Evolutionary conservation across 2,797 vertebrate species (phyloP).

Genomic region (Oophaga sylvatica): DNA sequence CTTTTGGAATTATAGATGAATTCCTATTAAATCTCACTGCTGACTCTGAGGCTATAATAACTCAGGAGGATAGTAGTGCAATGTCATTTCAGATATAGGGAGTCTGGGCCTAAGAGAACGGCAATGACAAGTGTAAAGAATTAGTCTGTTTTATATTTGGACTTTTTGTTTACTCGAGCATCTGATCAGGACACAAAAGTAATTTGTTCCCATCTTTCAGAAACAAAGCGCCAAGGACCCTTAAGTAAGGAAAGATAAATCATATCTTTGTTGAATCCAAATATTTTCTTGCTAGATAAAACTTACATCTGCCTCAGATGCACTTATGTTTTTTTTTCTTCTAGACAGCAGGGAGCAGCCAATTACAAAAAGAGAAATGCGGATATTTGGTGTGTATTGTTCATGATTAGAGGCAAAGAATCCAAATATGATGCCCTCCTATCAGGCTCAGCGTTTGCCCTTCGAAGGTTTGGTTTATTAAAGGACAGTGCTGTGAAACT

Average conservation of each 20-base stretch:
- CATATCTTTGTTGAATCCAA: conserved; percentile 23
- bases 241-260: conserved; percentile 29
- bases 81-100: conserved; percentile 32
- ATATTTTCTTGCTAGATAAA: conserved; percentile 12
- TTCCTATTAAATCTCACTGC: conserved; percentile 32
- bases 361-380: not conserved
- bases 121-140: conserved; percentile 56
- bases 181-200: conserved; percentile 38
- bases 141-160: conserved; percentile 29
- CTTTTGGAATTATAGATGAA: conserved; percentile 37
- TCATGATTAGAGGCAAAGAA: not conserved
- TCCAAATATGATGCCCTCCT: not conserved
- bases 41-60: conserved; percentile 55
- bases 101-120: conserved; percentile 45
- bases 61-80: conserved; percentile 30
- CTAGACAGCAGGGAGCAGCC: not conserved
- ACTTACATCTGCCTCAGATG: conserved; percentile 12
- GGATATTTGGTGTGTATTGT: not conserved
- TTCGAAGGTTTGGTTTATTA: not conserved
- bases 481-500: not conserved
- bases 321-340: not conserved
- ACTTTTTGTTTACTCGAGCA: conserved; percentile 56
- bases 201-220: conserved; percentile 42
- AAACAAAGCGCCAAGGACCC: conserved; percentile 7
- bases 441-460: not conserved